Base-by-base conservation (phyloP, 2,888 invertebrate species). In the Drosophila anomalata region DNA sequence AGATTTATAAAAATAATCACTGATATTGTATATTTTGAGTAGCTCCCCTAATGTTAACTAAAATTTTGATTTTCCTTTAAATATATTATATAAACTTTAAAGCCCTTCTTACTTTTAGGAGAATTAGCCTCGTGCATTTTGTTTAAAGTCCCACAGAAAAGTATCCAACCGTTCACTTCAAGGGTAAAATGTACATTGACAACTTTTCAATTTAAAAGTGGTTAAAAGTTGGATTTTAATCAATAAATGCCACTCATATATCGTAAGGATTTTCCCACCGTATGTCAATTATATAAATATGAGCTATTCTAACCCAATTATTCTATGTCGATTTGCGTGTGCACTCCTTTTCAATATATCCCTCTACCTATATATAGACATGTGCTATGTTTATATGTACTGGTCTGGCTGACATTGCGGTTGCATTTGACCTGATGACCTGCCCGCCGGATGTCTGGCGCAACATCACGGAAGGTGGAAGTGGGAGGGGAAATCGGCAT, bases 371-470 rank as follows among this genome's bases (percentile, higher is more conserved):
- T 41, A 48, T 11, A 8, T 59, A 31, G 48, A 14, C 63, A 44
- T 41, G 14, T 14, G 14, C 14, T 14, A 11, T 42, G 17, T n/a
- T 9, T 17, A 17, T 41, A 42, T 48, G 50, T 63, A 56, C 67
- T 63, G 66, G 79, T 79, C 29, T 24, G 60, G 60, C 84, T 82
- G 87, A 82, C 87, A 82, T 82, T 82, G 84, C 65, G 87, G 81
- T 84, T 87, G 79, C 86, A 84, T 75, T 85, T 84, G 86, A 87
- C 84, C 84, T 74, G 82, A 77, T 84, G 86, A 84, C 84, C 87
- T 71, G 79, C 33, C 41, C 46, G 53, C 44, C 44, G 58, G 50
- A 54, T 52, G 63, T 65, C 63, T 67, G 67, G 66, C 67, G 29
- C 9, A 42, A 31, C 22, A 31, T 9, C 51, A 36, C 33, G 44